phyloP scores from a whole-genome alignment of 2,888 invertebrate species.

The Catonia carolina region DNA sequence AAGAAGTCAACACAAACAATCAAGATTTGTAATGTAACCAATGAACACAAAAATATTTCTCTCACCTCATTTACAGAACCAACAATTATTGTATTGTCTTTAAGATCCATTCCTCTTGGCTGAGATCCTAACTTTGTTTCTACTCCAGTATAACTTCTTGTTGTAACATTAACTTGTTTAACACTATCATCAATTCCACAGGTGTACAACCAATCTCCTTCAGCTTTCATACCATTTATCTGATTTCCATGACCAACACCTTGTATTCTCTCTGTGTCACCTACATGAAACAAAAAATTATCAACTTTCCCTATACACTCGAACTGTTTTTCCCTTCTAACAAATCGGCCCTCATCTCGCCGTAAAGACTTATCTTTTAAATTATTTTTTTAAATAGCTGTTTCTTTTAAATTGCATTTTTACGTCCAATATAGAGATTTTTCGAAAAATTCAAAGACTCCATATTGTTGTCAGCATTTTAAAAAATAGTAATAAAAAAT shows the following conservation, averaged over 20 bases:
- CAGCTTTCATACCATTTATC: constrained; percentile 79
- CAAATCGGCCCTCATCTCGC: neutral
- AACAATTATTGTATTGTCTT: constrained; percentile 62
- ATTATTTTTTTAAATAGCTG: no score
- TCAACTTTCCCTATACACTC: neutral
- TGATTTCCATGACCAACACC: constrained; percentile 94
- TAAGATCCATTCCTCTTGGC: constrained; percentile 77
- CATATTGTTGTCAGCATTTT: no score
- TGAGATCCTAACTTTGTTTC: constrained; percentile 79
- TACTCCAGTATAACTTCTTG: constrained; percentile 41
- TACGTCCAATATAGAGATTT: no score
- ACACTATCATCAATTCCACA: constrained; percentile 93
- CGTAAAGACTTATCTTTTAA: neutral
- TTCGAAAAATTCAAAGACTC: no score
- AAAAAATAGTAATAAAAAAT: no score
- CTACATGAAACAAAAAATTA: constrained; percentile 39
- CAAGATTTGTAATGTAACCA: no score
- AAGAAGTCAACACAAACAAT: no score
- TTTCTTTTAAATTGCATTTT: no score
- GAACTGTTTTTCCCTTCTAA: neutral
- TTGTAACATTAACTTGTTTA: constrained; percentile 53
- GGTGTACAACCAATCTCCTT: constrained; percentile 65
- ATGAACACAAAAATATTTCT: no score
- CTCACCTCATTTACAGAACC: constrained; percentile 81
- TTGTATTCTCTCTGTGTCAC: constrained; percentile 74